These are phyloP conservation scores for Gasterosteus aculeatus DNA, from an alignment of 2,113 vertebrate species.

Conservation along the genomic window DNA sequence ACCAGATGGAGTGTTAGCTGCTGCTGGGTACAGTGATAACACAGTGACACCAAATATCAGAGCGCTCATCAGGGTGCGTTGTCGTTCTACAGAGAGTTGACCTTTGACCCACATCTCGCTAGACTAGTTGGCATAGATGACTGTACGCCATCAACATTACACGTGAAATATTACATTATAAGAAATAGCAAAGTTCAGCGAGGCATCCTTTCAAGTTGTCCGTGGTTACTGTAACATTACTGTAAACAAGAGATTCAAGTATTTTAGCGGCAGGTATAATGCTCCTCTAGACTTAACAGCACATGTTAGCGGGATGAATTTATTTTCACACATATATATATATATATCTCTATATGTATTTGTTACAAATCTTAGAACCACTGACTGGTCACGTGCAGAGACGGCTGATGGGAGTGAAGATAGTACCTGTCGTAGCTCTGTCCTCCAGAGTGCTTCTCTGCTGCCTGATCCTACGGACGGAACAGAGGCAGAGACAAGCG, in stretches of 20 bases:
- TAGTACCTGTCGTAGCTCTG: constrained; percentile 91
- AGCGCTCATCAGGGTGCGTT: neutral
- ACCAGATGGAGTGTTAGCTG: neutral
- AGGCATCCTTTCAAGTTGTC: neutral
- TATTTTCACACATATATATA: neutral
- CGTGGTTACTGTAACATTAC: neutral
- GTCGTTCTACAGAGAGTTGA: neutral
- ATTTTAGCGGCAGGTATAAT: neutral
- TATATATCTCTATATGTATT: neutral
- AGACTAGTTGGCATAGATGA: neutral
- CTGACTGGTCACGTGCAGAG: neutral
- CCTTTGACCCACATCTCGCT: neutral
- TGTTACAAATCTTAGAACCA: neutral
- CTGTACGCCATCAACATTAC: neutral
- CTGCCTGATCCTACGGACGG: constrained; percentile 80
- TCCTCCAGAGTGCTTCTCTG: constrained; percentile 83
- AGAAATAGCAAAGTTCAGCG: neutral
- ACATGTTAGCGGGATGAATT: neutral
- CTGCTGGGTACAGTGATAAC: neutral
- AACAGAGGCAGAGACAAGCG: constrained; percentile 21
- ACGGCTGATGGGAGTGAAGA: neutral
- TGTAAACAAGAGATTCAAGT: neutral
- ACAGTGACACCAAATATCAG: neutral
- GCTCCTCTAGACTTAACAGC: neutral
- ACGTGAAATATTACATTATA: neutral